phyloP scores from a whole-genome alignment of 2,797 vertebrate genomes.

The Mionectes olivaceus region DNA sequence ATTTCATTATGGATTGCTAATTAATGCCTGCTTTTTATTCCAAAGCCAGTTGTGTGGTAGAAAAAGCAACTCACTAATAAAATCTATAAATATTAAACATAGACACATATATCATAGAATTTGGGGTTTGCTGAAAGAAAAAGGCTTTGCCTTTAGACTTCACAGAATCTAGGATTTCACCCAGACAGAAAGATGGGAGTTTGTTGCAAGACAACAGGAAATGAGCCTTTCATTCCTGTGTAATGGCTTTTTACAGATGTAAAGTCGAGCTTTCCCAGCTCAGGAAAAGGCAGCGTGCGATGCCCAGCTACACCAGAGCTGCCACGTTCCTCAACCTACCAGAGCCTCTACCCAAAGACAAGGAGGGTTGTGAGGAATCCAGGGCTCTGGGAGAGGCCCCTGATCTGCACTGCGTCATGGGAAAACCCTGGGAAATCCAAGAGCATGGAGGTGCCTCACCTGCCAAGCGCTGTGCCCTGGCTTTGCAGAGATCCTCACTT shows the following conservation, averaged over 20 bases:
- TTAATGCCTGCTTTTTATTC: neutral
- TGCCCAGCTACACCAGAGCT: neutral
- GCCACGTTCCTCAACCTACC: neutral
- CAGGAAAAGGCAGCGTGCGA: fast-evolving
- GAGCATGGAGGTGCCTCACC: constrained; percentile 54
- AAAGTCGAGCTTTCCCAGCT: neutral
- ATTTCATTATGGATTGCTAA: neutral
- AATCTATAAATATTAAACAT: neutral
- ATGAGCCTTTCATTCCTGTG: neutral
- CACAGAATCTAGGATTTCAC: neutral
- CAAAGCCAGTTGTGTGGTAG: neutral
- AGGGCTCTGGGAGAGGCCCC: neutral
- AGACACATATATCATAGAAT: fast-evolving
- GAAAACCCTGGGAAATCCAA: neutral
- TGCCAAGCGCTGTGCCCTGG: constrained; percentile 48
- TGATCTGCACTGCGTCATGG: neutral
- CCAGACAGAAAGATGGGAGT: neutral
- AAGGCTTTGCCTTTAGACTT: neutral
- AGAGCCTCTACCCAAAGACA: neutral
- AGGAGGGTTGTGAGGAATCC: neutral
- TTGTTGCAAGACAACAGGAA: neutral
- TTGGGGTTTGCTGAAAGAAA: neutral
- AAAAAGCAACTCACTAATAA: neutral
- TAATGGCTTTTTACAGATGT: neutral
- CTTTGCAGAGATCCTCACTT: constrained; percentile 83